Evolutionary conservation across 1,140 invertebrate species (phyloP).

Genomic region (Melipona quadrifasciata): DNA sequence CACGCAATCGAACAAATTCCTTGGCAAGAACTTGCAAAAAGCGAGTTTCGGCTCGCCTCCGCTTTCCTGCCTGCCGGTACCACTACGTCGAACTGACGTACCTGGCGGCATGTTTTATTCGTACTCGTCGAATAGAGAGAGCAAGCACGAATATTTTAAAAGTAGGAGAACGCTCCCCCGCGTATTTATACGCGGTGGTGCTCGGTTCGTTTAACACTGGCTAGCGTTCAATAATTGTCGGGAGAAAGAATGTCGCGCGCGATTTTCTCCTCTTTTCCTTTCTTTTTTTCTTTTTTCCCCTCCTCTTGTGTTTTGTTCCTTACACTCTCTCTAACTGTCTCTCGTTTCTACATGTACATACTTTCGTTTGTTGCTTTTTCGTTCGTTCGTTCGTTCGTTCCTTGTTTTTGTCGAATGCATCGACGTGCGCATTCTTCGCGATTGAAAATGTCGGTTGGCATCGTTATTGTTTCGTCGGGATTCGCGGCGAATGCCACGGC

Average conservation of each 20-base stretch:
- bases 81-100: slow-evolving; percentile 18
- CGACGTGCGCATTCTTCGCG: too few relatives aligned
- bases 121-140: background rate
- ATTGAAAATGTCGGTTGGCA: too few relatives aligned
- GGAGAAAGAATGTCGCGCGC: slow-evolving; percentile 9
- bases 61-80: background rate
- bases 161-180: background rate
- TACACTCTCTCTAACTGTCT: background rate
- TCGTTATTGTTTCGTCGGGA: too few relatives aligned
- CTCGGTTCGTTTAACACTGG: slow-evolving; percentile 43
- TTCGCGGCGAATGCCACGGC: too few relatives aligned
- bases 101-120: slow-evolving; percentile 11
- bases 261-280: background rate
- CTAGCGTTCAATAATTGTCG: slow-evolving; percentile 42
- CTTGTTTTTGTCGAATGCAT: too few relatives aligned
- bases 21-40: background rate
- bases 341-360: background rate
- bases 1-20: slow-evolving; percentile 22
- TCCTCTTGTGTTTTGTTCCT: background rate
- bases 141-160: slow-evolving; percentile 26
- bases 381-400: slow-evolving; percentile 34
- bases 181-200: slow-evolving; percentile 15
- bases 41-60: background rate
- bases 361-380: background rate
- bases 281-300: too few relatives aligned